A percentile compares a stretch with the other conserved stretches of the same genome.
phyloP scores from a whole-genome alignment of 1,140 invertebrate genomes.

The Tigriopus japonicus region DNA sequence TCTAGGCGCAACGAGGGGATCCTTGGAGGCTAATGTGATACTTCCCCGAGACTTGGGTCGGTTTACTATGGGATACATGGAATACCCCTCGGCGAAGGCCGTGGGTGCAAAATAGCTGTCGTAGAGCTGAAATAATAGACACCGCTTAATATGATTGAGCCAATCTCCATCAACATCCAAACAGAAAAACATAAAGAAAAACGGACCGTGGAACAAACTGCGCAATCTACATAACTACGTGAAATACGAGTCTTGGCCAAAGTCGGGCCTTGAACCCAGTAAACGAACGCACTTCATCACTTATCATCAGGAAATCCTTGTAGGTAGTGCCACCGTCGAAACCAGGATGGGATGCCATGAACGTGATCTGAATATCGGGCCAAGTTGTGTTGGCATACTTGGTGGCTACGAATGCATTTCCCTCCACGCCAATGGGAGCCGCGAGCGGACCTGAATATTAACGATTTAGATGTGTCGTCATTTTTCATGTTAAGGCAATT shows the following conservation, averaged over 20 bases:
- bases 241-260: neutral
- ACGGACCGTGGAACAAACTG: neutral
- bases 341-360: constrained; percentile 22
- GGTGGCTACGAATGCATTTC: constrained; percentile 22
- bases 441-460: constrained; percentile 21
- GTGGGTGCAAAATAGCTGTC: constrained; percentile 14
- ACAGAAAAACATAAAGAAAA: neutral
- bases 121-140: constrained; percentile 13
- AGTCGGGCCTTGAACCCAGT: neutral
- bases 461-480: neutral
- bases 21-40: constrained; percentile 43
- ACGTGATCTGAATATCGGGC: constrained; percentile 25
- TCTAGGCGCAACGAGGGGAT: constrained; percentile 56
- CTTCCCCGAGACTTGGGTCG: constrained; percentile 25
- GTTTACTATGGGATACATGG: constrained; percentile 21
- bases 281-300: constrained; percentile 17
- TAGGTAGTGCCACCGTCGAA: constrained; percentile 20
- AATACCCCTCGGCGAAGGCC: constrained; percentile 19
- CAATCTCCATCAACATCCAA: neutral
- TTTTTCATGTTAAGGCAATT: too few species aligned
- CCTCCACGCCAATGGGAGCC: constrained; percentile 23
- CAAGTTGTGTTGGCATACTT: constrained; percentile 23
- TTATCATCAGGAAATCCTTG: constrained; percentile 18
- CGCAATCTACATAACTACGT: neutral
- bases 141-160: neutral